Evolutionary conservation across 2,888 invertebrate genomes (phyloP), one percentile per base, ranked within the genome.

Genomic region (Acrobasis consociella): DNA sequence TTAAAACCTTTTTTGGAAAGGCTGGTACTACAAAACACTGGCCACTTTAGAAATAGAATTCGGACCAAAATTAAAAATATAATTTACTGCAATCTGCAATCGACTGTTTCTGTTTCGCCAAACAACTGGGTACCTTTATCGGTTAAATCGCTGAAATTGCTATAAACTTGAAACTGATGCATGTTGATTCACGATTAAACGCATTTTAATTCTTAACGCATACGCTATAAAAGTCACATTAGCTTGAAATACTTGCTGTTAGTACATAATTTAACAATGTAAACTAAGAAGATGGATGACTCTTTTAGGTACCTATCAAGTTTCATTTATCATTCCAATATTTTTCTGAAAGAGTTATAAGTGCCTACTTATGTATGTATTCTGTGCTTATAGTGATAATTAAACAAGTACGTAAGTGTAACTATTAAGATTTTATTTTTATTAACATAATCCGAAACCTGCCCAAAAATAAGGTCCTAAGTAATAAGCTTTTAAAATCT

Each of bases 111-210:
- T 39, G 16, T 39, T 39, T 16, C 10, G 39, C 16, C 38, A 39
- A 55, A 55, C 55, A 55, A 55, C 55, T 55, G 39, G n/a, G n/a
- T n/a, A 55, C 55, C 53, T 55, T 39, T 39, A 55, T 55, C 38
- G 38, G 53, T n/a, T 17, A 51, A 51, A 17, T 51, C 51, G 51
- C 53, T 38, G 38, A 8, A 31, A 15, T 15, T 15, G 53, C 53
- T 15, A 38, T n/a, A 52, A 9, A 8, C 7, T 51, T 11, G 13
- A 10, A 52, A n/a, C n/a, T 52, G 52, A 55, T 15, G 15, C 53
- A 9, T 55, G 15, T 16, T 9, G 15, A 39, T 38, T 55, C 37
- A n/a, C 9, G 53, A 38, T 38, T 37, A 5, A 55, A 15, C 16
- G 53, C 15, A 51, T 15, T 15, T 9, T 55, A 15, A 55, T n/a